A percentile compares a stretch with the other conserved stretches of the same genome.
Evolutionary conservation across 1,140 invertebrate species (phyloP).

Genomic region (Onthophagus taurus): DNA sequence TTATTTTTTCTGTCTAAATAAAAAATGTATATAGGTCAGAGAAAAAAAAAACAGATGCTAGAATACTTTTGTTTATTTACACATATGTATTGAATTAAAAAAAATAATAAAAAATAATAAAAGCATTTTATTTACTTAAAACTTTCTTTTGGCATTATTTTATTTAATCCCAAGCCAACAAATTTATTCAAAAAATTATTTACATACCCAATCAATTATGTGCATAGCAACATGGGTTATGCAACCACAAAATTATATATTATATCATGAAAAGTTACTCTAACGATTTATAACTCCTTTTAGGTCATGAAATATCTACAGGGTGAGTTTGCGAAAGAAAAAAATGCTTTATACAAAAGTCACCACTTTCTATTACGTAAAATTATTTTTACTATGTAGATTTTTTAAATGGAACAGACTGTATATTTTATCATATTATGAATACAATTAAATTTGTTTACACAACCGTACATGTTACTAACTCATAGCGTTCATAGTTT

Average conservation of each 20-base stretch:
- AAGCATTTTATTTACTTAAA: neutral
- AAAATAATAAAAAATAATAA: conserved; percentile 24
- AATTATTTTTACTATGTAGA: too few species aligned
- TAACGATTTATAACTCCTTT: neutral
- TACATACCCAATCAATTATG: neutral
- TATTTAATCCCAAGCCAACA: neutral
- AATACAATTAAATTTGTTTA: too few species aligned
- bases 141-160: neutral
- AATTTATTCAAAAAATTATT: neutral
- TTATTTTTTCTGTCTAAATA: conserved; percentile 15
- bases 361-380: too few species aligned
- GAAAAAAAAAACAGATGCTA: conserved; percentile 13
- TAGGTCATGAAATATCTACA: neutral
- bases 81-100: conserved; percentile 26
- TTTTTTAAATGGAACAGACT: too few species aligned
- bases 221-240: neutral
- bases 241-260: neutral
- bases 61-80: conserved; percentile 22
- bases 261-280: neutral
- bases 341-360: too few species aligned
- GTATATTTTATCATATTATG: too few species aligned
- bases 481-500: too few species aligned
- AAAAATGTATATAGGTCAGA: conserved; percentile 16
- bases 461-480: too few species aligned
- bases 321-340: too few species aligned